Percentiles rank a stretch among this genome's conserved stretches.
Evolutionary conservation across 2,888 invertebrate genomes (phyloP).

Genomic region (Sympetrum striolatum): DNA sequence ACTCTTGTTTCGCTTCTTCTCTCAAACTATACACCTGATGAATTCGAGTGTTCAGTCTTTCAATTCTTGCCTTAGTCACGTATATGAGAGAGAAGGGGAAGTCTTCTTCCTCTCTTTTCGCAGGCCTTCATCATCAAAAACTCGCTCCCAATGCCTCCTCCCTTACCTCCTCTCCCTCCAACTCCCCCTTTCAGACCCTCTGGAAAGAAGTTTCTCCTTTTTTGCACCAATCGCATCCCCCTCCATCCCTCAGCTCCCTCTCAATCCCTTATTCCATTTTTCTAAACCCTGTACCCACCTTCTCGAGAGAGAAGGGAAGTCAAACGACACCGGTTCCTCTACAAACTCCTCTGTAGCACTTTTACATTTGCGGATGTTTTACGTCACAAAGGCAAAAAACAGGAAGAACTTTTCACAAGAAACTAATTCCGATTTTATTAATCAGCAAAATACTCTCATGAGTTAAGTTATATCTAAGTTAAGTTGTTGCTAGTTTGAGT

Average conservation of each 20-base stretch:
- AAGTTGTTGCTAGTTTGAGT: no score
- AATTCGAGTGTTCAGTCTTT: conserved; percentile 2
- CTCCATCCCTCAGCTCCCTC: background rate
- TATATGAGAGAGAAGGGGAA: conserved; percentile 17
- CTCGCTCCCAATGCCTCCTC: conserved; percentile 7
- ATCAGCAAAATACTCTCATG: no score
- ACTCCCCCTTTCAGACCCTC: background rate
- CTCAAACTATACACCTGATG: conserved; percentile 26
- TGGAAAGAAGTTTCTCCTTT: conserved; percentile 27
- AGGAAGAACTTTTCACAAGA: no score
- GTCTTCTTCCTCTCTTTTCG: background rate
- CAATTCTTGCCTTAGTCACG: conserved; percentile 42
- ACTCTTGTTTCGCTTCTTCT: background rate
- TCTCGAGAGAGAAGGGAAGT: background rate
- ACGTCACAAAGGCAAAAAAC: background rate
- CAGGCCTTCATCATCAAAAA: conserved; percentile 25
- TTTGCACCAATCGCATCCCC: background rate
- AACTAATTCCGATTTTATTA: no score
- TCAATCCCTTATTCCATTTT: background rate
- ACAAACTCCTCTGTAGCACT: background rate
- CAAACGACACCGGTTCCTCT: background rate
- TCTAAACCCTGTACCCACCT: background rate
- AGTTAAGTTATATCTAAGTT: no score
- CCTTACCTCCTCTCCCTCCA: background rate
- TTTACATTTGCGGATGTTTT: background rate